phyloP scores from a whole-genome alignment of 2,888 invertebrate species.

The Caenorhabditis becei region DNA sequence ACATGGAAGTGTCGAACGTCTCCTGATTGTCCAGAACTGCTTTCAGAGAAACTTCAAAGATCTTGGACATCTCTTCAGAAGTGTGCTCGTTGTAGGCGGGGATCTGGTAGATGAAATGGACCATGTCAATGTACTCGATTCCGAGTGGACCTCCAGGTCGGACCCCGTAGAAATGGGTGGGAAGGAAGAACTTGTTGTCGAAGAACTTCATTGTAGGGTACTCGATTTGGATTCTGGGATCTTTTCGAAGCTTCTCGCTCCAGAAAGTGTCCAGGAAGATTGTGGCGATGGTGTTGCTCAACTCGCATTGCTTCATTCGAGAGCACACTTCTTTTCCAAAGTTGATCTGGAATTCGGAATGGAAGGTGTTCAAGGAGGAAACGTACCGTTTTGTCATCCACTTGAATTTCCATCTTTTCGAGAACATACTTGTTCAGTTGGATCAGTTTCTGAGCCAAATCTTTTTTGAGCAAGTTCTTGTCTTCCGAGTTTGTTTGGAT shows the following conservation, averaged over 20 bases:
- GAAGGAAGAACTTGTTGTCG: conserved; percentile 80
- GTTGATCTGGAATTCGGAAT: conserved; percentile 53
- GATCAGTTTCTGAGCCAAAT: conserved; percentile 64
- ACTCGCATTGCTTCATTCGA: conserved; percentile 73
- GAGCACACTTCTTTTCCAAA: conserved; percentile 80
- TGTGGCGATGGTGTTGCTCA: conserved; percentile 77
- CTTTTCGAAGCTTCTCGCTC: conserved; percentile 79
- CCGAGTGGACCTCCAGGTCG: conserved; percentile 65
- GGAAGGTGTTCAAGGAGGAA: neutral
- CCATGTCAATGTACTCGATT: conserved; percentile 75
- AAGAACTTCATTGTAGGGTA: conserved; percentile 81
- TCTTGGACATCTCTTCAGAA: conserved; percentile 76
- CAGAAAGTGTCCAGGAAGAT: conserved; percentile 79
- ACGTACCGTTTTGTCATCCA: conserved; percentile 67
- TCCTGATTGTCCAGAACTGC: conserved; percentile 67
- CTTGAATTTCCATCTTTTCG: conserved; percentile 77
- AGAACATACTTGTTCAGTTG: conserved; percentile 76
- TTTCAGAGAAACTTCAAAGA: conserved; percentile 73
- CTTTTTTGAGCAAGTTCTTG: conserved; percentile 72
- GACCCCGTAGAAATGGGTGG: conserved; percentile 81
- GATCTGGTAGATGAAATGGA: conserved; percentile 78
- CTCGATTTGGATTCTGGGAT: conserved; percentile 75
- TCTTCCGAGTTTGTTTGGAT: conserved; percentile 73
- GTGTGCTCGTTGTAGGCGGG: conserved; percentile 74
- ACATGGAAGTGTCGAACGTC: conserved; percentile 68